Evolutionary conservation across 2,113 vertebrate genomes (phyloP), one percentile per base, ranked within the genome.

Genomic region (Albula goreensis): DNA sequence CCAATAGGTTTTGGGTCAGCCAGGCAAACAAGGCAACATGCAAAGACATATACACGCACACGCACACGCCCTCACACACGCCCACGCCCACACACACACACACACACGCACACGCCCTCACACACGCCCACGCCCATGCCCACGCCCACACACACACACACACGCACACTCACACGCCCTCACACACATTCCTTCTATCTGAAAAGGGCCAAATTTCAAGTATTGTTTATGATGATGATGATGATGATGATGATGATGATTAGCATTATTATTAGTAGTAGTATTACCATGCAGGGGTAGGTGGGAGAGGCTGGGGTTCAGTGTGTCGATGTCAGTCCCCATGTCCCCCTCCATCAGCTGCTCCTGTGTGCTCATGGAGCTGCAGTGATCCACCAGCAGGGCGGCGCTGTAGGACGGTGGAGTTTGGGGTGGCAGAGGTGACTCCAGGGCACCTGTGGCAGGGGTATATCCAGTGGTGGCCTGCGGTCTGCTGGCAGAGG

Each of bases 261-360:
- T 11, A 60, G 31, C 31, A 41, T 41, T 41, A 41, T 41, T 41
- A 41, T 41, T 41, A 41, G 31, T 41, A 41, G 31, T 41, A 41
- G 17, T 22, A 22, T 91, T 89, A 99, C 98, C 98, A 95, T 99
- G 98, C 89, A 99, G 94, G 0, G 98, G 96, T 13, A 99, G 99
- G 91, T 99, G 98, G 96, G 98, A 96, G 51, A 99, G 98, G 95
- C 98, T 99, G 0, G 98, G 98, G 86, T 99, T 97, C 56, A 99
- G 94, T 0, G 97, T 95, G 0, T 99, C 98, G 92, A 99, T 97
- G 92, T 99, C 98, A 8, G 2, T 74, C 70, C 70, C 70, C 1
- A 31, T 22, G 22, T 19, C 70, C 70, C n/a, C 70, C 70, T 31
- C 63, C 4, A 8, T n/a, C 63, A 70, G 63, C 63, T 0, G 96